Percentiles rank a stretch among this genome's conserved stretches.
These are phyloP conservation scores for Bubo blakistoni DNA, from an alignment of 2,113 vertebrate species.

Conservation along the genomic window DNA sequence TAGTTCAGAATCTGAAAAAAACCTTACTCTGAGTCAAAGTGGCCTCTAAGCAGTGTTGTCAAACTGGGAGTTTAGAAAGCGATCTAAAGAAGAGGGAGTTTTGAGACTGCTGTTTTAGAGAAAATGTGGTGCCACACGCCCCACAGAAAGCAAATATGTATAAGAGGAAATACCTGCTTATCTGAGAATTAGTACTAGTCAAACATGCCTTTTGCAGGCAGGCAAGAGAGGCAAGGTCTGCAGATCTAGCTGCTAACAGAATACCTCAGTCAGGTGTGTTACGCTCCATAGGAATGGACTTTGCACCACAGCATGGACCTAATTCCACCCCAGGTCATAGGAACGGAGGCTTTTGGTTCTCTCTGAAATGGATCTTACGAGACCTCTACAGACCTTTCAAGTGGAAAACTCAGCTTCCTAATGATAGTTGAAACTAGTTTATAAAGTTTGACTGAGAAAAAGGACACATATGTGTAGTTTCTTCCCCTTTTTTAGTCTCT, in stretches of 20 bases:
- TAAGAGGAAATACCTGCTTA: slow-evolving; percentile 11
- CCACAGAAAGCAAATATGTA: neutral
- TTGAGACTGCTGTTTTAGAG: neutral
- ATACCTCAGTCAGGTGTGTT: neutral
- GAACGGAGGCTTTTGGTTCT: neutral
- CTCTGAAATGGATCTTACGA: neutral
- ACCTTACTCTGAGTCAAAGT: neutral
- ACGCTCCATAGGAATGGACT: neutral
- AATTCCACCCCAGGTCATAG: neutral
- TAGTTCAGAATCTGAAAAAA: neutral
- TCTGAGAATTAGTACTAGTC: neutral
- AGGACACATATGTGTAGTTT: neutral
- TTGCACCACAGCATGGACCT: neutral
- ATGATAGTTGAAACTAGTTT: neutral
- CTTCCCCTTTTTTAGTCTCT: neutral
- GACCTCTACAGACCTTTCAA: neutral
- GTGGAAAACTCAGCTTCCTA: neutral
- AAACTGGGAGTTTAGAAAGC: neutral
- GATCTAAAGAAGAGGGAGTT: neutral
- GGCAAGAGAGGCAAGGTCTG: neutral
- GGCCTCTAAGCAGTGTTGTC: neutral
- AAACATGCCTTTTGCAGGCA: neutral
- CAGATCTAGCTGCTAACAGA: neutral
- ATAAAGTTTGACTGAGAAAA: neutral
- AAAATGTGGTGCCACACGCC: neutral